A percentile compares a stretch with the other conserved stretches of the same genome.
Conservation (phyloP, 2,113 vertebrate species). For the Gallinago undulata region DNA sequence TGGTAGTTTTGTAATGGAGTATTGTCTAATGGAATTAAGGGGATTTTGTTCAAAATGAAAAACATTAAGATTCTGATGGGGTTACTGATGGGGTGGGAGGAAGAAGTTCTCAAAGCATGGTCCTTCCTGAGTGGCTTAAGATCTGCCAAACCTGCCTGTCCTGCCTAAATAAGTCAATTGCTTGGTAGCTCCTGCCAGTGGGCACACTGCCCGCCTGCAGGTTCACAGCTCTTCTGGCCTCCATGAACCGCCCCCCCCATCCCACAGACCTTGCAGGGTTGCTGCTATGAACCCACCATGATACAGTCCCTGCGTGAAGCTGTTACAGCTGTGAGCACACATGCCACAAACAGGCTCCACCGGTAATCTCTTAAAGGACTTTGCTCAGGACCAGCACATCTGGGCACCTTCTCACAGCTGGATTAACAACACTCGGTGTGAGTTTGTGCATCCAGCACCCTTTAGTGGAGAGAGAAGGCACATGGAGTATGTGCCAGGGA, state of each 20-base stretch:
- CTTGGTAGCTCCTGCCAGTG: neutral
- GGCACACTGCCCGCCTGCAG: neutral
- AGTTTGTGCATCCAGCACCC: neutral
- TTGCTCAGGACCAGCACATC: neutral
- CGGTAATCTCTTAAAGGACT: neutral
- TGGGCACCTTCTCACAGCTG: neutral
- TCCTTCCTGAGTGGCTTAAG: neutral
- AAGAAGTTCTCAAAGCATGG: neutral
- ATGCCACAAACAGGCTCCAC: neutral
- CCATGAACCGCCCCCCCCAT: neutral
- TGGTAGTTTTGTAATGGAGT: neutral
- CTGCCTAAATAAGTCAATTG: neutral
- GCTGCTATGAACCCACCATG: neutral
- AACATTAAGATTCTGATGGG: neutral
- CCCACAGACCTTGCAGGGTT: too few relatives aligned
- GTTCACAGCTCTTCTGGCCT: neutral
- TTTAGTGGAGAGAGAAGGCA: neutral
- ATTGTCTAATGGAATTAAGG: neutral
- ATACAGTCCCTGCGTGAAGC: neutral
- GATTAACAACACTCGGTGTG: neutral
- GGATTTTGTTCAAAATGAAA: neutral
- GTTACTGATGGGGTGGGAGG: neutral
- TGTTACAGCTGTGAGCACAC: neutral
- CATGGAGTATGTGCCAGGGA: accelerated
- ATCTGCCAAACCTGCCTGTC: neutral